Conservation (phyloP, 2,113 vertebrate genomes). For the Delphinapterus leucas region DNA sequence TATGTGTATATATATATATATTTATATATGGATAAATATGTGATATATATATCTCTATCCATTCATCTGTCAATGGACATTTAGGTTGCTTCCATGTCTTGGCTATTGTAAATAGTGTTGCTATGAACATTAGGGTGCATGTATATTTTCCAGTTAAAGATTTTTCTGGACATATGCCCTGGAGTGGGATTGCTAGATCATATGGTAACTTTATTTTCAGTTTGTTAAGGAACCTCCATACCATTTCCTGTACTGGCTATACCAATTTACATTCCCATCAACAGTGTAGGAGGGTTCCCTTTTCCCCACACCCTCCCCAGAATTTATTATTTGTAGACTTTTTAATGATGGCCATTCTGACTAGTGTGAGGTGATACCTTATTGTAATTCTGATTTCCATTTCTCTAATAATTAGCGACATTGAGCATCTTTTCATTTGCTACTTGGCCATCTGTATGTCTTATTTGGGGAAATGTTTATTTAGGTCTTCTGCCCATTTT, state of each 20-base stretch:
- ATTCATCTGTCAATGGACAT: background rate
- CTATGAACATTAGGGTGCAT: background rate
- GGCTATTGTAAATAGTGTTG: background rate
- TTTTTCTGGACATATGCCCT: background rate
- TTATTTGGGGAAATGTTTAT: background rate
- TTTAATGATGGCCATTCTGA: background rate
- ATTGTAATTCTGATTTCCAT: background rate
- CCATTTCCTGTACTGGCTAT: background rate
- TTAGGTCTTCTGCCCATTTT: background rate
- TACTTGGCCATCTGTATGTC: background rate
- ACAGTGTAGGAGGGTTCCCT: background rate
- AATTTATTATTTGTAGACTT: background rate
- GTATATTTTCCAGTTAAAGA: background rate
- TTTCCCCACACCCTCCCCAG: background rate
- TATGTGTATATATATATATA: too few relatives aligned
- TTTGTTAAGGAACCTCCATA: background rate
- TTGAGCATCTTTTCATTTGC: background rate
- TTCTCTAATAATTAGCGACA: background rate
- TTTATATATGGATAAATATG: background rate
- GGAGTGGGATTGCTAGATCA: background rate
- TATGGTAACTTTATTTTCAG: background rate
- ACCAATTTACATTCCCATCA: background rate
- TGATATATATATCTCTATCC: background rate
- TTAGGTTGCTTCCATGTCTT: background rate
- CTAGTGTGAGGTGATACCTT: background rate